Conservation (phyloP, 1,140 invertebrate genomes). For the Conus betulinus region DNA sequence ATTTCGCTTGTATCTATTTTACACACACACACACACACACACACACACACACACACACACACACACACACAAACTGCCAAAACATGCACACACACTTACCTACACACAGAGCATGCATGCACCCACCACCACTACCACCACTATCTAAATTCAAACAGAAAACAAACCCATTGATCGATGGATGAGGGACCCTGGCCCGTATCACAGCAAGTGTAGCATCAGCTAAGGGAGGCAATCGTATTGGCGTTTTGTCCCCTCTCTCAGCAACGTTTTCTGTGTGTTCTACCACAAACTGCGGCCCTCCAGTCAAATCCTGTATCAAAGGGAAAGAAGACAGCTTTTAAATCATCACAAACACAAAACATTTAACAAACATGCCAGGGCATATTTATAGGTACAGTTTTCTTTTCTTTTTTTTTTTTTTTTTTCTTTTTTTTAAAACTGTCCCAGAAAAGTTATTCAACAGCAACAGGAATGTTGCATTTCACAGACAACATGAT, state of each 20-base stretch:
- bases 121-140: neutral
- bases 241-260: neutral
- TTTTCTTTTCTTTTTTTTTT: neutral
- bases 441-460: too few relatives aligned
- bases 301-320: neutral
- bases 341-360: neutral
- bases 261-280: neutral
- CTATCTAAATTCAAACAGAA: neutral
- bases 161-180: neutral
- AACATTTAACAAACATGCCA: neutral
- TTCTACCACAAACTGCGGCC: neutral
- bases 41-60: neutral
- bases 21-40: neutral
- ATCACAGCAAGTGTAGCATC: constrained; percentile 14
- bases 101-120: neutral
- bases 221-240: neutral
- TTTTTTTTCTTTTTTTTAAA: too few relatives aligned
- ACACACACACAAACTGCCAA: neutral
- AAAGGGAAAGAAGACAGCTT: too few relatives aligned
- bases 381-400: too few relatives aligned
- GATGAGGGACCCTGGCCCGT: constrained; percentile 11
- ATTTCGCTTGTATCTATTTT: too few relatives aligned
- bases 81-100: too few relatives aligned
- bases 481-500: too few relatives aligned
- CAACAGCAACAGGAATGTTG: too few relatives aligned